Base-by-base conservation (phyloP, 2,888 invertebrate species). In the Conus canariensis region DNA sequence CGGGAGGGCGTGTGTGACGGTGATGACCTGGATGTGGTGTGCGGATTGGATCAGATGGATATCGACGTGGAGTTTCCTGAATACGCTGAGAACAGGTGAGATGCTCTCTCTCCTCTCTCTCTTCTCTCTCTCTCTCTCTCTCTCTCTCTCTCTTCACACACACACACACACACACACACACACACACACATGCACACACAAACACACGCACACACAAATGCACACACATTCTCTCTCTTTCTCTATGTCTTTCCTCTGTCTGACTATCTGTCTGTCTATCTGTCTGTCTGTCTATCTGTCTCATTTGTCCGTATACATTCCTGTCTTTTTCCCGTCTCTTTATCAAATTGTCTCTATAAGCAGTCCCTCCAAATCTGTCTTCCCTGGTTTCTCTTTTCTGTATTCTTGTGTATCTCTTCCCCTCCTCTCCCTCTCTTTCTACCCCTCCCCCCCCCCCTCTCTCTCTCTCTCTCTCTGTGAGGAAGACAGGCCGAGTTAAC, bases 11-110 rank as follows among this genome's bases (percentile, higher is more conserved):
- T 2, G n/a, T 2, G 70, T 74, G 74, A 74, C 19, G n/a, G 74
- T 45, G 45, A 3, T 74, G 74, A 74, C n/a, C 22, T 6, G 74
- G n/a, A 22, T 0, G 74, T 74, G n/a, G 9, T 74, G 9, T n/a
- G 74, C n/a, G n/a, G 74, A 8, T n/a, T 74, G 74, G 82, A 82
- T 14, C 82, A 82, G 82, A 56, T 82, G 82, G 82, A 82, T 56
- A 82, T 82, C 45, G 82, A 82, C 22, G 45, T 82, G 82, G 82
- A 82, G 82, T 82, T 82, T n/a, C 56, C 82, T 7, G 45, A 82
- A 1, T 82, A 45, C 16, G 45, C 9, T 10, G 45, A 56, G 7
- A 45, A 45, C 82, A 82, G 82, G 82, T 82, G 45, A 6, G n/a
- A 1, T 6, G 4, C n/a, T n/a, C n/a, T 22, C n/a, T 74, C 6